Base-by-base conservation (phyloP, 2,888 invertebrate genomes). In the Apomyelois bistriatella region DNA sequence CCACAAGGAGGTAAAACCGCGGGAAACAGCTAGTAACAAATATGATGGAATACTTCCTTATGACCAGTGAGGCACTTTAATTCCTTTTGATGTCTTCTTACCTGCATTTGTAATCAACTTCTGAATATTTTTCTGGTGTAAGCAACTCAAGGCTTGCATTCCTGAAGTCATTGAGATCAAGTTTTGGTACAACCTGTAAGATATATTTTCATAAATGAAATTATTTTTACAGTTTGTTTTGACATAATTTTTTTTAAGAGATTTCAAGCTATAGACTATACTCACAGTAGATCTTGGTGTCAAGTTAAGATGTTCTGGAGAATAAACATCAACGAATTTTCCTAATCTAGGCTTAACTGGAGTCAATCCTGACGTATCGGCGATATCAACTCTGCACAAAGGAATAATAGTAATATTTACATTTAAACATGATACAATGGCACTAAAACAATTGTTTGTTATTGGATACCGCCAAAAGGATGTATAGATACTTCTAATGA, bases 291-390 rank as follows among this genome's bases (percentile, higher is more conserved):
- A 67, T 74, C 70, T 82, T 53, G 90, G 87, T 57, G 90, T 83
- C 68, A 82, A 73, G 73, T 91, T 87, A 48, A 91, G 81, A 72
- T 90, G 89, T 72, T 88, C 82, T 53, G 90, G 90, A 36, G 90
- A 91, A 74, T 89, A 88, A 76, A 79, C 73, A 79, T 87, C 89
- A 41, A 79, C 68, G 67, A 91, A 89, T 71, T 68, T 79, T 53
- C 89, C 82, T 52, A 91, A 72, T 68, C 82, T 79, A 48, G 83
- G 79, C 64, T 85, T 86, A 42, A 81, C 71, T 40, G 89, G 88
- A 15, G 87, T 85, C 53, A 72, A 57, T 52, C 60, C 68, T 22
- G 81, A 65, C n/a, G 75, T 67, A 64, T 79, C 77, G 22, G 61
- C 68, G n/a, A 64, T 66, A 59, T 63, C 58, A 68, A 48, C 70